These are phyloP conservation scores for Anisognathus igniventris DNA, from an alignment of 2,797 vertebrate genomes.

Conservation along the genomic window DNA sequence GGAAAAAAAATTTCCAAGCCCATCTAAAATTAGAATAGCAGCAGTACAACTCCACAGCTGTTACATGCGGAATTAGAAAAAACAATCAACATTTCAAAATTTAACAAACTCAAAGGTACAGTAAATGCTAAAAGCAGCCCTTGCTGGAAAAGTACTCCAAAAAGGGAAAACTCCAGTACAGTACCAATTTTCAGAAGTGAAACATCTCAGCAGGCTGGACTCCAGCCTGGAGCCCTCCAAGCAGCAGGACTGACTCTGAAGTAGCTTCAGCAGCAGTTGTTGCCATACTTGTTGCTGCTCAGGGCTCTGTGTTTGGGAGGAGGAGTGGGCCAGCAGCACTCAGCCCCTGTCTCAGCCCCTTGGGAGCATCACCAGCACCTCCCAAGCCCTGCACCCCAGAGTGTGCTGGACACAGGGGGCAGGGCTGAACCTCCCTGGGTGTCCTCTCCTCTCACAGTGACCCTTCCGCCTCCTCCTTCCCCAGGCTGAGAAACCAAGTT, in stretches of 20 bases:
- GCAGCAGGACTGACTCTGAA: not conserved
- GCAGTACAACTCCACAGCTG: not conserved
- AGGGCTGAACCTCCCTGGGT: not conserved
- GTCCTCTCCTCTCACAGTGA: not conserved
- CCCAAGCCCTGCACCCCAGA: fast-evolving
- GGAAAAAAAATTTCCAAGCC: not conserved
- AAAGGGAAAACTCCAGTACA: not conserved
- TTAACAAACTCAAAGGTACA: not conserved
- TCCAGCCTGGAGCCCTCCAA: not conserved
- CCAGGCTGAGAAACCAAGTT: not conserved
- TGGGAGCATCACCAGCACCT: not conserved
- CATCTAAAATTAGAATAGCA: not conserved
- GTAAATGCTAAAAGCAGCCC: not conserved
- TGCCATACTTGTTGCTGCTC: not conserved
- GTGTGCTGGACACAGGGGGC: fast-evolving
- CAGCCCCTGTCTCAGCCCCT: not conserved
- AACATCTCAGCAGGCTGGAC: not conserved
- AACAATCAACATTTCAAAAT: not conserved
- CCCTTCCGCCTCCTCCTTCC: not conserved
- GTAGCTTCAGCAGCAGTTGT: not conserved
- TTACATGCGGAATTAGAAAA: not conserved
- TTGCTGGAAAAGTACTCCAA: not conserved
- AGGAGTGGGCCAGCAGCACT: fast-evolving
- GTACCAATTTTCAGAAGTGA: not conserved
- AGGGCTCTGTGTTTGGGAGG: fast-evolving